These are phyloP conservation scores for Melanotaenia nigrans DNA, from an alignment of 2,797 vertebrate genomes.

Conservation along the genomic window DNA sequence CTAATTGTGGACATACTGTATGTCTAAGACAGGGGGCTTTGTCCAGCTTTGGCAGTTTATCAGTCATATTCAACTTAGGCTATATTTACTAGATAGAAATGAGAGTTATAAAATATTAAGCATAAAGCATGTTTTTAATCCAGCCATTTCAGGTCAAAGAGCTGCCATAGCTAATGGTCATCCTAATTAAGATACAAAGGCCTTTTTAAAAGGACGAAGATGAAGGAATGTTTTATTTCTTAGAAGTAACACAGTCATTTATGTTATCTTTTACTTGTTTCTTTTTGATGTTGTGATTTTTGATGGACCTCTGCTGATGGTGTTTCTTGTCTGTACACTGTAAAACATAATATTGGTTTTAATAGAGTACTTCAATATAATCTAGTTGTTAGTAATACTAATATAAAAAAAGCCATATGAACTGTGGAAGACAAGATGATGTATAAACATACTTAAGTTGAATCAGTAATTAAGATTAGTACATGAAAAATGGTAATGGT, in stretches of 20 bases:
- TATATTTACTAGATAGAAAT: not conserved
- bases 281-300: constrained; percentile 5
- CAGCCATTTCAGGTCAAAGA: not conserved
- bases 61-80: not conserved
- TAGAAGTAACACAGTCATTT: not conserved
- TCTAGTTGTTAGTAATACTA: too few relatives aligned
- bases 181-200: not conserved
- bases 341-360: too few relatives aligned
- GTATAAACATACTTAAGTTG: too few relatives aligned
- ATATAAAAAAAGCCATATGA: too few relatives aligned
- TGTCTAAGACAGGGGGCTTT: too few relatives aligned
- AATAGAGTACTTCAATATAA: too few relatives aligned
- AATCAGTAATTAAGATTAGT: too few relatives aligned
- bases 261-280: not conserved
- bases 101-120: not conserved
- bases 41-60: not conserved
- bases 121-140: not conserved
- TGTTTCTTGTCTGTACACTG: constrained; percentile 3
- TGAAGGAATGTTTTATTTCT: not conserved
- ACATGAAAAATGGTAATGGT: too few relatives aligned
- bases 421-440: too few relatives aligned
- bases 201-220: not conserved
- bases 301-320: not conserved
- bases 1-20: too few relatives aligned
- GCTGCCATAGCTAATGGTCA: not conserved